Base-by-base conservation (phyloP, 2,113 vertebrate species). In the Myotis brandtii region DNA sequence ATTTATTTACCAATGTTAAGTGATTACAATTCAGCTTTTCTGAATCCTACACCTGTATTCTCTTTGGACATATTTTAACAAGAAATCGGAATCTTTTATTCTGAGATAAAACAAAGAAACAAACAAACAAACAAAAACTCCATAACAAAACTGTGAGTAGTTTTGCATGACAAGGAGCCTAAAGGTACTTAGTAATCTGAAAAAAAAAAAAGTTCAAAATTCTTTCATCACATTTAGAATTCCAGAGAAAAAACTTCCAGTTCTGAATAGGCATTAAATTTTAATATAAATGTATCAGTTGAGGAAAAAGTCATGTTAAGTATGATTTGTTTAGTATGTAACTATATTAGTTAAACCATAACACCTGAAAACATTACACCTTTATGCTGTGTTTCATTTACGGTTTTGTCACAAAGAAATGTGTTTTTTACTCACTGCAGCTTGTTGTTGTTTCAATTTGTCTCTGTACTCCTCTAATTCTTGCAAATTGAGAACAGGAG, bases 401-500 rank as follows among this genome's bases (percentile, higher is more conserved):
- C 10, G 77, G 18, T 83, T 95, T 40, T 54, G 27, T 62, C 40
- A 72, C 18, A 50, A 93, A 77, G 5, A 69, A 89, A 82, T n/a
- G 30, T 54, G 66, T 89, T 76, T 84, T 91, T 76, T 84, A 99
- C 99, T 99, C 98, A 99, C 99, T 54, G 99, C 99, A 93, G 99
- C 99, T 98, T 99, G 99, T 81, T 99, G 99, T 97, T 98, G 99
- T 97, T 99, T 99, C 89, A 99, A 97, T 94, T 99, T 99, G 97
- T 99, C 99, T 98, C 99, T 99, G 97, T 99, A 99, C 4, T 99
- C 99, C 94, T 99, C 99, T 91, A 99, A 96, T 94, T 99, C 99
- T 98, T 99, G 99, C 95, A 99, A 99, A 97, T 98, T 99, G 94
- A 99, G 99, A 97, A 99, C 99, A 85, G 99, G 98, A 86, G 99